Conservation (phyloP, 2,888 invertebrate species). For the Drosophila borborema region DNA sequence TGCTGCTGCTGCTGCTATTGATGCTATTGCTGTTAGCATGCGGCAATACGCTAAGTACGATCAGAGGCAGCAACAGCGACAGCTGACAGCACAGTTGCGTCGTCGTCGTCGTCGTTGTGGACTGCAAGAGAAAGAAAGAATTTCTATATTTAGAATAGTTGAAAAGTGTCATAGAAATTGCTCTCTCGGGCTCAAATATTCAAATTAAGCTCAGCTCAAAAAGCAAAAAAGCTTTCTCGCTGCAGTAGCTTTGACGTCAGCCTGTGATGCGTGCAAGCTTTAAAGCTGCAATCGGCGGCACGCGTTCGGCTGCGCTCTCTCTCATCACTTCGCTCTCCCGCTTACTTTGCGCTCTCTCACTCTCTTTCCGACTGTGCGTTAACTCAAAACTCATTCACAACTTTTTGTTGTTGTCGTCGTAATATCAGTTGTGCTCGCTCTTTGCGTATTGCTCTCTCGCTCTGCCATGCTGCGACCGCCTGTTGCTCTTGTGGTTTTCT, state of each 20-base stretch:
- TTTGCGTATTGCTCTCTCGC: constrained; percentile 3
- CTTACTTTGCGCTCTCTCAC: neutral
- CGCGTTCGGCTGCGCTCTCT: neutral
- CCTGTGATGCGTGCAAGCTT: constrained; percentile 12
- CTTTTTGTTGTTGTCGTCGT: constrained; percentile 47
- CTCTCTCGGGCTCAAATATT: neutral
- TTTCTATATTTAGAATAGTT: constrained; percentile 8
- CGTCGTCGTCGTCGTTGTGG: constrained; percentile 25
- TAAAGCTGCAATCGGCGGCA: constrained; percentile 16
- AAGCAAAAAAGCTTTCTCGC: neutral
- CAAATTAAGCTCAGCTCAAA: neutral
- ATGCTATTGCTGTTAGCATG: constrained; percentile 43
- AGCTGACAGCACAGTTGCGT: constrained; percentile 34
- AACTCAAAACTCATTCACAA: constrained; percentile 54
- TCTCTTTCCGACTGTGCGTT: constrained; percentile 2
- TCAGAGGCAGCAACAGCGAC: constrained; percentile 43
- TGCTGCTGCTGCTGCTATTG: constrained; percentile 35
- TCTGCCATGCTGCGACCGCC: constrained; percentile 32
- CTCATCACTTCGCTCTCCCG: neutral
- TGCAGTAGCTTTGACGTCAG: neutral
- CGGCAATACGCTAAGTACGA: constrained; percentile 49
- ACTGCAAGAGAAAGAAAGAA: constrained; percentile 30
- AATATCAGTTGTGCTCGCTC: constrained; percentile 12
- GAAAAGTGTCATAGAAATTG: neutral
- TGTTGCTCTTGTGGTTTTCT: constrained; percentile 60